These are phyloP conservation scores for Malurus melanocephalus DNA, from an alignment of 2,113 vertebrate species.

Conservation along the genomic window DNA sequence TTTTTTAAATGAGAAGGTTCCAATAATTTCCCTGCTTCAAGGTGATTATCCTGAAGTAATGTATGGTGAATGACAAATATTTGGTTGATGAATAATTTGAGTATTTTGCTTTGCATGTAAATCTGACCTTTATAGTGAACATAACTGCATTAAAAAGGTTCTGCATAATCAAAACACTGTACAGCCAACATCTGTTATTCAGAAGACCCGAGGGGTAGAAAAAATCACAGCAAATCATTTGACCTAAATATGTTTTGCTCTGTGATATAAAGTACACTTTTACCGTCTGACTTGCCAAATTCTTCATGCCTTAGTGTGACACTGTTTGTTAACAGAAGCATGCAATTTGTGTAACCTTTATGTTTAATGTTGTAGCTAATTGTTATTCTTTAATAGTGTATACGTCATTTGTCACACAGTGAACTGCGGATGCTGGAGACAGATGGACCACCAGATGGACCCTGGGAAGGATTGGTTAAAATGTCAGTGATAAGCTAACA, in stretches of 20 bases:
- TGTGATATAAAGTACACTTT: background rate
- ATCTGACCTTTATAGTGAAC: constrained; percentile 65
- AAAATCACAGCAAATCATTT: constrained; percentile 44
- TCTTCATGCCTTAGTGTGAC: constrained; percentile 16
- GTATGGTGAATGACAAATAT: constrained; percentile 51
- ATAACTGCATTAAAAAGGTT: constrained; percentile 54
- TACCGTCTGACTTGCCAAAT: constrained; percentile 4
- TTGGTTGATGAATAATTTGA: constrained; percentile 54
- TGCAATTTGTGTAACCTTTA: constrained; percentile 47
- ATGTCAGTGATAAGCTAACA: constrained; percentile 66
- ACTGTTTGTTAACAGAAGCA: constrained; percentile 7
- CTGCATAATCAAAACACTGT: constrained; percentile 47
- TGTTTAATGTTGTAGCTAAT: constrained; percentile 32
- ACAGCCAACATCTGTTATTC: constrained; percentile 66
- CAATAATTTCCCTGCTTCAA: background rate
- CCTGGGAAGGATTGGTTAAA: constrained; percentile 62
- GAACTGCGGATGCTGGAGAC: constrained; percentile 61
- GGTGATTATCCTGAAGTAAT: constrained; percentile 37
- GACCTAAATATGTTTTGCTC: constrained; percentile 55
- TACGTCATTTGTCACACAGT: constrained; percentile 53
- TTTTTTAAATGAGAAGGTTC: background rate
- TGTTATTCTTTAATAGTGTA: constrained; percentile 48
- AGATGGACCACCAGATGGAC: constrained; percentile 77
- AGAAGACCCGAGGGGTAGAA: constrained; percentile 49
- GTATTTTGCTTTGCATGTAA: constrained; percentile 49